Base-by-base conservation (phyloP, 2,888 invertebrate genomes). In the Polydrusus pterygomalis region DNA sequence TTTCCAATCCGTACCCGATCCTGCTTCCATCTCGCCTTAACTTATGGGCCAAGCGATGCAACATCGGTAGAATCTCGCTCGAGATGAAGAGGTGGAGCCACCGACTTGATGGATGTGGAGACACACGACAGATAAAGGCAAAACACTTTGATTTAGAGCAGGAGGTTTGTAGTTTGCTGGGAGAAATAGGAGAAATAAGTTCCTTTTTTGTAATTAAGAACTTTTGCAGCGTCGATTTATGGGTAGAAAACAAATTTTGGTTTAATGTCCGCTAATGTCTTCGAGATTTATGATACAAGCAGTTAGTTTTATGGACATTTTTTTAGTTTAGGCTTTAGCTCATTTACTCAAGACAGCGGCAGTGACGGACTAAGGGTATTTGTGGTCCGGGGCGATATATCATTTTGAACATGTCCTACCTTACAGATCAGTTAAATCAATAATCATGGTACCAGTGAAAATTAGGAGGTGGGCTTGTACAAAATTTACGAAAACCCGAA, bases 61-160 rank as follows among this genome's bases (percentile, higher is more conserved):
- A 47, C 25, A 54, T 54, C 25, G 25, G 54, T 30, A 54, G 54
- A 54, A 54, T 20, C 69, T 69, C 58, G 18, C 49, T 62, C 70
- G 71, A 74, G 74, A 68, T 69, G 75, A 79, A 79, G 68, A 85
- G 86, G 87, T 84, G 87, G 86, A 85, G 86, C 85, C 79, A 80
- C 73, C 72, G 51, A 43, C 43, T 58, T 87, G 87, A 87, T 87
- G 86, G 87, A 87, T 87, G 86, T 84, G 86, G 71, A 64, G 71
- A 71, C 75, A 86, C 86, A 85, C 86, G 87, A 87, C 87, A 87
- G 87, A 87, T 88, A 87, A 87, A 87, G 87, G 87, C 87, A 87
- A 87, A 87, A 87, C 87, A 87, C 86, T 87, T 86, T 87, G 87
- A 87, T 87, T 87, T 87, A 87, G 85, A 45, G 69, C 63, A 69